Conservation (phyloP, 2,113 vertebrate species). For the Microcebus griseorufus region DNA sequence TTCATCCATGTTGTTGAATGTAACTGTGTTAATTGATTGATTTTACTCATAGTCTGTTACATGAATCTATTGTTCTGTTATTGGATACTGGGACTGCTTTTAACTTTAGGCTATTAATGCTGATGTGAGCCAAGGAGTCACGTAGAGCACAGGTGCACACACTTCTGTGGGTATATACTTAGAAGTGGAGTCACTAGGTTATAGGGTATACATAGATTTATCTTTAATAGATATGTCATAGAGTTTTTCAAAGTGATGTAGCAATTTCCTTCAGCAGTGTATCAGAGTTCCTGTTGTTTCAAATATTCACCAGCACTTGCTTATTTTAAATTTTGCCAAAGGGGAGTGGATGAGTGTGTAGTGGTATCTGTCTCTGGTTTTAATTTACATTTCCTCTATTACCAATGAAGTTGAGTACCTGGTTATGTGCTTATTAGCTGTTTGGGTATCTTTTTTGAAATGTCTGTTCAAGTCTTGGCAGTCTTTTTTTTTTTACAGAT, state of each 20-base stretch:
- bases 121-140: not conserved
- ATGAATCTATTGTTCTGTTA: not conserved
- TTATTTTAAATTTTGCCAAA: not conserved
- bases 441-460: not conserved
- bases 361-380: not conserved
- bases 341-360: not conserved
- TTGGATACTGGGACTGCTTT: not conserved
- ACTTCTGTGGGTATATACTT: not conserved
- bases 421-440: not conserved
- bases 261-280: not conserved
- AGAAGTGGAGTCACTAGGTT: not conserved
- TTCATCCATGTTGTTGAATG: not conserved
- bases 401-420: not conserved
- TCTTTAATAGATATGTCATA: not conserved
- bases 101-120: not conserved
- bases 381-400: not conserved
- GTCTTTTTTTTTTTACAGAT: not conserved
- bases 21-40: not conserved
- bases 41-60: not conserved
- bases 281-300: not conserved
- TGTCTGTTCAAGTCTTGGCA: not conserved
- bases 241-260: not conserved
- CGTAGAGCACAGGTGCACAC: not conserved
- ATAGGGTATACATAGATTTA: not conserved
- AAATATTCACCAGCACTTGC: not conserved